A percentile compares a stretch with the other conserved stretches of the same genome.
phyloP scores from a whole-genome alignment of 1,140 invertebrate genomes.

The Brachionus angularis region DNA sequence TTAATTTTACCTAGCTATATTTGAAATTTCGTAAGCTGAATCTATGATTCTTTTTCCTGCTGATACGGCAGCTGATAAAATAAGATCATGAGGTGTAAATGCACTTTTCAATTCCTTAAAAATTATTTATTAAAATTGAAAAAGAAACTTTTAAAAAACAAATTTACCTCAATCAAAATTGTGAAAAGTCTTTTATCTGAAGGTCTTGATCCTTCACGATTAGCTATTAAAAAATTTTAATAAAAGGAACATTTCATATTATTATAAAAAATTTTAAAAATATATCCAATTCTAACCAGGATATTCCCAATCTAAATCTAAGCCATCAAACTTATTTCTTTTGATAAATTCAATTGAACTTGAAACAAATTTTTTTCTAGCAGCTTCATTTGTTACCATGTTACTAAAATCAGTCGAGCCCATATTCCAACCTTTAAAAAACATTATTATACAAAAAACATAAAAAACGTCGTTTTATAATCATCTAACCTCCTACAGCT shows the following conservation, averaged over 20 bases:
- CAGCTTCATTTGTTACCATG: conserved; percentile 69
- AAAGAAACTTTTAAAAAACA: neutral
- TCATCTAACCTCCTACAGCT: conserved; percentile 53
- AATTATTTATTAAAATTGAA: neutral
- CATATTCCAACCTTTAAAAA: conserved; percentile 81
- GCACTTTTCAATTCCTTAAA: conserved; percentile 44
- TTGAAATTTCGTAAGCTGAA: conserved; percentile 69
- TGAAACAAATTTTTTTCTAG: conserved; percentile 13
- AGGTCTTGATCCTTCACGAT: conserved; percentile 46
- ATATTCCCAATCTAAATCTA: conserved; percentile 50
- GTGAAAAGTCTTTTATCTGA: conserved; percentile 63
- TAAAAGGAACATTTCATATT: neutral
- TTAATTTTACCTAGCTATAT: conserved; percentile 71
- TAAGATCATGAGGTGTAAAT: conserved; percentile 45
- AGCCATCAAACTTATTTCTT: conserved; percentile 56
- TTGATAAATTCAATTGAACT: conserved; percentile 50
- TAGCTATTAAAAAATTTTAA: conserved; percentile 58
- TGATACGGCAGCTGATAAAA: conserved; percentile 47
- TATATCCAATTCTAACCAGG: conserved; percentile 45
- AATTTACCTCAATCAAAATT: conserved; percentile 57
- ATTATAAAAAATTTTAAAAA: neutral
- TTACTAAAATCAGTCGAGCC: conserved; percentile 67
- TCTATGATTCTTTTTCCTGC: conserved; percentile 46
- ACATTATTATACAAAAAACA: conserved; percentile 70
- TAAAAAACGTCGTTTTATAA: conserved; percentile 57